A percentile compares a stretch with the other conserved stretches of the same genome.
Evolutionary conservation across 2,888 invertebrate species (phyloP).

Genomic region (Seladonia tumulorum): DNA sequence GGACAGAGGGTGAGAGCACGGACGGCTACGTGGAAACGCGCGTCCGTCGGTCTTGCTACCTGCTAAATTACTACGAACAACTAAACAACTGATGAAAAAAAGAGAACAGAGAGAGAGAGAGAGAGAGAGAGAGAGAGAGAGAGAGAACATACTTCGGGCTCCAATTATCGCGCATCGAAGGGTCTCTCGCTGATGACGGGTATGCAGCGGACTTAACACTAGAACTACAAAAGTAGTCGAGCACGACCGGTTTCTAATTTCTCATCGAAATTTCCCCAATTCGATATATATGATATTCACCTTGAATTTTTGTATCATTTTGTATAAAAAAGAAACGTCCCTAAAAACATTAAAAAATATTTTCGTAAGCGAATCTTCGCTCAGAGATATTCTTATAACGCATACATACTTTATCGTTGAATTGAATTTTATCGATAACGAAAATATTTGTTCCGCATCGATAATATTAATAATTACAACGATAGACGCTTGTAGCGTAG

Average conservation of each 20-base stretch:
- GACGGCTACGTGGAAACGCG: conserved; percentile 53
- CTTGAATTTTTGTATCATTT: no score
- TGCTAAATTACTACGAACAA: conserved; percentile 72
- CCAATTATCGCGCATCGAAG: conserved; percentile 71
- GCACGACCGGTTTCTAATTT: neutral
- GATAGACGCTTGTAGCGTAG: no score
- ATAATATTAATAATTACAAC: no score
- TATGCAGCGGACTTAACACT: conserved; percentile 5
- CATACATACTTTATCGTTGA: no score
- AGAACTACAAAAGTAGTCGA: neutral
- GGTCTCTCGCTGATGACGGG: conserved; percentile 32
- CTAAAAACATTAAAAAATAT: no score
- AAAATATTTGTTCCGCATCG: no score
- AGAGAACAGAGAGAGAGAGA: neutral
- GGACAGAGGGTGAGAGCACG: conserved; percentile 34
- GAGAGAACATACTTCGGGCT: conserved; percentile 59
- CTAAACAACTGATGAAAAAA: conserved; percentile 50
- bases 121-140: neutral
- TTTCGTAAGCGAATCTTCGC: no score
- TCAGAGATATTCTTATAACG: no score
- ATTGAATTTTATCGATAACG: no score
- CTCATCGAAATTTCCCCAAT: neutral
- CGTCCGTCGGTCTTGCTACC: conserved; percentile 65
- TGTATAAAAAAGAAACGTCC: no score
- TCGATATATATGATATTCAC: no score